Conservation (phyloP, 2,888 invertebrate species). For the Dicyrtomina minuta region DNA sequence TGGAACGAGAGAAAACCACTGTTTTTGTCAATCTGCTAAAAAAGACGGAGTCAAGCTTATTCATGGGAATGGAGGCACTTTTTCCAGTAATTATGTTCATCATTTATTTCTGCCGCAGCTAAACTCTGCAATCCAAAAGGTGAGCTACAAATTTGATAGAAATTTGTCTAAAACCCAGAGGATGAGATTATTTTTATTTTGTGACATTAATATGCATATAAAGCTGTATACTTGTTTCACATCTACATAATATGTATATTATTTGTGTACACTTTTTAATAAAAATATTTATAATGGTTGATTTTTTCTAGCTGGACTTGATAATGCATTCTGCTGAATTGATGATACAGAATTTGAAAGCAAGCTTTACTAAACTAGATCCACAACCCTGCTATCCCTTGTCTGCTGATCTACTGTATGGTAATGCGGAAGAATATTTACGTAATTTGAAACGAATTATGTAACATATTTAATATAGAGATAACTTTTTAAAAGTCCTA, state of each 20-base stretch:
- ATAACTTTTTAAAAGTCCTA: no score
- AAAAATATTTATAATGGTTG: no score
- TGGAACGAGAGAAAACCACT: neutral
- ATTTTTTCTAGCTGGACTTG: slow-evolving; percentile 14
- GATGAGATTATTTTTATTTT: no score
- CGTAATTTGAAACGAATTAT: neutral
- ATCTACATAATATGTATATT: neutral
- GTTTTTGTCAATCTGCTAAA: slow-evolving; percentile 11
- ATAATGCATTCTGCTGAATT: slow-evolving; percentile 3
- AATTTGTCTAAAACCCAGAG: no score
- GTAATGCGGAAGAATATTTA: slow-evolving; percentile 4
- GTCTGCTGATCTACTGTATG: slow-evolving; percentile 13
- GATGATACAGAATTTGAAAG: neutral
- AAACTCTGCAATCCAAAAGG: neutral
- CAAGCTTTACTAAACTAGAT: neutral
- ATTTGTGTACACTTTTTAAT: no score
- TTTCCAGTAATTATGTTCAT: neutral
- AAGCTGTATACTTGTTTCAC: no score
- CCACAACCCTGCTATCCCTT: slow-evolving; percentile 9
- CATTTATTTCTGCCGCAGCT: slow-evolving; percentile 2
- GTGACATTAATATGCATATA: no score
- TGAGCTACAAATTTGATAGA: no score
- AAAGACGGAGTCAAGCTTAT: neutral
- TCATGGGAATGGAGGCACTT: slow-evolving; percentile 19
- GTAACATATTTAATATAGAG: no score